Percentiles rank a stretch among this genome's conserved stretches.
Evolutionary conservation across 2,888 invertebrate genomes (phyloP).

Genomic region (Lasioglossum morio): DNA sequence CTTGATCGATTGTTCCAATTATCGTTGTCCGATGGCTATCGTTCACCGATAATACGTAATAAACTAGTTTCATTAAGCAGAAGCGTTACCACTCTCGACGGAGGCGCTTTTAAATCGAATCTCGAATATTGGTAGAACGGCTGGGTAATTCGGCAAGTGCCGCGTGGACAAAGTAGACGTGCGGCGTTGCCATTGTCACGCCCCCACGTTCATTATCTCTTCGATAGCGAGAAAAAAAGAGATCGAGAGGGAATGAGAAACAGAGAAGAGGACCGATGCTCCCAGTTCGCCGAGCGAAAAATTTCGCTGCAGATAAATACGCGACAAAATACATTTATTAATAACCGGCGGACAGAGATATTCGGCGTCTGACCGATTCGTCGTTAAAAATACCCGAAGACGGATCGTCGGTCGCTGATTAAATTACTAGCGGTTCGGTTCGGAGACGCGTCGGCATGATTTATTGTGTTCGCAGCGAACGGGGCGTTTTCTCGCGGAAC

Average conservation of each 20-base stretch:
- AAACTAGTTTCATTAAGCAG: neutral
- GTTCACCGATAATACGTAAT: neutral
- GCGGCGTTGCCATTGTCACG: neutral
- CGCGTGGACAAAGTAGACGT: neutral
- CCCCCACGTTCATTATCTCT: neutral
- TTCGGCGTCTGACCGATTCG: constrained; percentile 31
- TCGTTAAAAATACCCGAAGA: constrained; percentile 45
- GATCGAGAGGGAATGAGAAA: neutral
- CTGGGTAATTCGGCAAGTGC: neutral
- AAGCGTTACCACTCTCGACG: neutral
- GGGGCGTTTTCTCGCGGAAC: neutral
- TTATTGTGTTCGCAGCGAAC: neutral
- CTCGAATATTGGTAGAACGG: neutral
- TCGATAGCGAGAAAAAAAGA: neutral
- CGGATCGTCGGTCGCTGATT: constrained; percentile 22
- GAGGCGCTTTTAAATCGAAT: neutral
- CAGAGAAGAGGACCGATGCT: neutral
- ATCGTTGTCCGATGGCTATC: constrained; percentile 20
- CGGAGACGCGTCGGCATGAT: neutral
- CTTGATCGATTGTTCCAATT: no score
- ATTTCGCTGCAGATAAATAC: constrained; percentile 26
- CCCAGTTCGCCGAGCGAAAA: constrained; percentile 4
- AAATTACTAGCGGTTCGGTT: neutral
- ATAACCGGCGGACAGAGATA: constrained; percentile 20
- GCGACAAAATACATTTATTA: constrained; percentile 44